Evolutionary conservation across 2,797 vertebrate species (phyloP), one percentile per base, ranked within the genome.

Genomic region (Myotis vivesi): DNA sequence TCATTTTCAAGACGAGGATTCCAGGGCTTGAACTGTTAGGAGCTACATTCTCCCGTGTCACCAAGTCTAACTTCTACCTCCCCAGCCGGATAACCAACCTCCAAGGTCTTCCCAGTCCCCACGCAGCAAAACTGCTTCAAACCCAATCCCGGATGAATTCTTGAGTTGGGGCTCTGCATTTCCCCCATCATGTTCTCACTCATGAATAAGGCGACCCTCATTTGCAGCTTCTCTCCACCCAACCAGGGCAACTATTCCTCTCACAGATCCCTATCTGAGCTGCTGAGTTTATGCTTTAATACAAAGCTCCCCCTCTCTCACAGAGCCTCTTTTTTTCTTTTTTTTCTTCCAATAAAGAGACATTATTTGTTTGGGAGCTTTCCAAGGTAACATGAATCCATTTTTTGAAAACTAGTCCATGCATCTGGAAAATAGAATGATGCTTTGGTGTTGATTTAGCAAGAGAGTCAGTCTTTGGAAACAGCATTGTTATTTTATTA

Each of bases 341-440:
- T 41, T 98, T 98, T 98, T 98, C 94, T 98, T 98, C 97, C 97
- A 98, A 97, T 98, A 98, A 98, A 97, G 97, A 96, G 96, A 95
- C 94, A 97, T 97, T 96, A 97, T 98, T 98, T 98, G 96, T 93
- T 98, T 98, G 98, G 98, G 97, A 98, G 97, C 88, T 97, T 98
- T 98, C 97, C 98, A 98, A 97, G 55, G 85, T 96, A 97, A 97
- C 96, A 96, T 77, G 94, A 98, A 97, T 96, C 96, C 94, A 93
- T 97, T 96, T 86, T 97, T 95, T 1, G 38, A 97, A 97, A 98
- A 97, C 95, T 96, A 96, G 89, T 0, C 9, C 86, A 91, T 97
- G 94, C 96, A 96, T 97, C 97, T 97, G 95, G 94, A 97, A 98
- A 98, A 97, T 91, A 97, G 95, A 98, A 97, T 2, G n/a, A 98